Base-by-base conservation (phyloP, 2,797 vertebrate species). In the Lepus townsendii region DNA sequence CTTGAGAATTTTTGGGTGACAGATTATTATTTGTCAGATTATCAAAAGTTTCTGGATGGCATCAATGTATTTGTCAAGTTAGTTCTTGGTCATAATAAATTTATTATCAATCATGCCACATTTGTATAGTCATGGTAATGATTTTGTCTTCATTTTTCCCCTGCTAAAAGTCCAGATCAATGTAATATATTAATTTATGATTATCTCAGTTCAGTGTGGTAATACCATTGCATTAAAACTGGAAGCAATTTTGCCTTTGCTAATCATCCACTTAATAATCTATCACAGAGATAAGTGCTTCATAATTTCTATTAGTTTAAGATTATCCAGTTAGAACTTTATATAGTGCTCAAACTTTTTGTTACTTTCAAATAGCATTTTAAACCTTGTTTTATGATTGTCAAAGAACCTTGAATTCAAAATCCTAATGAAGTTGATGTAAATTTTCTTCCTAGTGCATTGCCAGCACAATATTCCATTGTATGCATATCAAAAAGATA, bases 371-470 rank as follows among this genome's bases (percentile, higher is more conserved):
- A 57, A 32, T 83, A 79, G 62, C 30, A 35, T 86, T 85, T 73
- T 47, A 88, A 85, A 73, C n/a, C 52, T 26, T 80, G 57, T 69
- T 96, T 96, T 83, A n/a, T 32, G 77, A 83, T 73, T 83, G 68
- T 12, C 38, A 77, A 22, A 87, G 63, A 57, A 22, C 60, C 86
- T 82, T 60, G 66, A 69, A 50, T 73, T 32, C 50, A 60, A 83
- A 11, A 38, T 83, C 27, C 83, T 42, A 60, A 54, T 76, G 80
- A 89, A 79, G 47, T 52, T 32, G 47, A 47, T 50, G 47, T 96
- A 54, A 68, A 77, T 82, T 91, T 94, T 88, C n/a, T 85, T 16
- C 26, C 20, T 69, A 47, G n/a, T 73, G 71, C 76, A 50, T 73
- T 38, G 10, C 10, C 83, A 80, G 26, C 57, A 82, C n/a, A n/a